Evolutionary conservation across 2,113 vertebrate genomes (phyloP).

Genomic region (Strigops habroptila): DNA sequence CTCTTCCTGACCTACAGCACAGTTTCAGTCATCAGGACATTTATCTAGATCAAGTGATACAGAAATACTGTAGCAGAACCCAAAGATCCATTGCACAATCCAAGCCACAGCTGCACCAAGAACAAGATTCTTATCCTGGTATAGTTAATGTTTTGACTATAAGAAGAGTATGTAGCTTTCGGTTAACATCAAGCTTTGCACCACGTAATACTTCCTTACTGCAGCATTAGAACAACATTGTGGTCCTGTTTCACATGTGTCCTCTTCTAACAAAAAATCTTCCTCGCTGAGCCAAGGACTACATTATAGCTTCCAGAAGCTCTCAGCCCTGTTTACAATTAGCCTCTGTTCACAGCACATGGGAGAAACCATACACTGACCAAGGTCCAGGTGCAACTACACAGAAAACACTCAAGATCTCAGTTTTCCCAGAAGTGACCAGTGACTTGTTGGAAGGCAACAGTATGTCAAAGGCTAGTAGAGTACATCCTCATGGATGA

Average conservation of each 20-base stretch:
- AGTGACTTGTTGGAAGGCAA: background rate
- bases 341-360: background rate
- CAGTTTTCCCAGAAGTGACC: background rate
- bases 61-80: background rate
- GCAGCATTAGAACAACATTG: background rate
- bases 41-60: background rate
- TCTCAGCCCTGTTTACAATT: background rate
- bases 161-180: background rate
- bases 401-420: background rate
- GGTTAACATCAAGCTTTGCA: background rate
- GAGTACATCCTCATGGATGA: background rate
- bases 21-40: background rate
- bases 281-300: background rate
- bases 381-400: background rate
- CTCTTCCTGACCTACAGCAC: background rate
- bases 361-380: accelerated
- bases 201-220: background rate
- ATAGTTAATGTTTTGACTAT: background rate
- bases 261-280: background rate
- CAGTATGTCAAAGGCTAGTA: background rate
- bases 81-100: background rate
- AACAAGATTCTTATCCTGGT: background rate
- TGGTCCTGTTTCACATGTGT: accelerated
- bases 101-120: background rate
- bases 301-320: background rate